Base-by-base conservation (phyloP, 2,888 invertebrate species). In the Nomada goodeniana region DNA sequence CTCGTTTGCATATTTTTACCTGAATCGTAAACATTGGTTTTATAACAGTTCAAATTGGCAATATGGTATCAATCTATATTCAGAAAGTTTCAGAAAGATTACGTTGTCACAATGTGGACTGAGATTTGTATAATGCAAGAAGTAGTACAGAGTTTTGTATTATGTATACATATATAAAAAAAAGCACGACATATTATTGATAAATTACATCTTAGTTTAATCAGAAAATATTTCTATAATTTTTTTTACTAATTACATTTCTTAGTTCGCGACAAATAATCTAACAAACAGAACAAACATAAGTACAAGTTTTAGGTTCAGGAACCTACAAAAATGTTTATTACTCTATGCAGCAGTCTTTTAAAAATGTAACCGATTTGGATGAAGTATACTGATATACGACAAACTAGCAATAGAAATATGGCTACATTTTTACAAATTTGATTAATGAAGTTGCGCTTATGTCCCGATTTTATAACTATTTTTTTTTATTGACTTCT, bases 261-360 rank as follows among this genome's bases (percentile, higher is more conserved):
- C 80, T 86, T 83, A 82, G 74, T 73, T 84, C 44, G 57, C 44
- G 61, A 61, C 68, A 70, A 68, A 78, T 77, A 70, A 69, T 78
- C 76, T 70, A 79, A 81, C 64, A 65, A 61, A 64, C 13, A 64
- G 61, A 77, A 83, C 76, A 89, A 78, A 64, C 67, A 69, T 82
- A 86, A 81, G 82, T 88, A 88, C 85, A 89, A 89, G 73, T 84
- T 82, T 86, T 87, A 79, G 91, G 91, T 91, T 91, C 91, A 91
- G 91, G 92, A 90, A 90, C 89, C 91, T 91, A 89, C 79, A 64
- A 63, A 84, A 78, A 78, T 83, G 83, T 82, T 84, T 88, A 86
- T 85, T 84, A 85, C 75, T 86, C 83, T 80, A 67, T 79, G 84
- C 81, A 80, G 83, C 74, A 86, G 82, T 76, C 57, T 76, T 86